Evolutionary conservation across 2,888 invertebrate genomes (phyloP), one percentile per base, ranked within the genome.

Genomic region (Linnaemya vulpina): DNA sequence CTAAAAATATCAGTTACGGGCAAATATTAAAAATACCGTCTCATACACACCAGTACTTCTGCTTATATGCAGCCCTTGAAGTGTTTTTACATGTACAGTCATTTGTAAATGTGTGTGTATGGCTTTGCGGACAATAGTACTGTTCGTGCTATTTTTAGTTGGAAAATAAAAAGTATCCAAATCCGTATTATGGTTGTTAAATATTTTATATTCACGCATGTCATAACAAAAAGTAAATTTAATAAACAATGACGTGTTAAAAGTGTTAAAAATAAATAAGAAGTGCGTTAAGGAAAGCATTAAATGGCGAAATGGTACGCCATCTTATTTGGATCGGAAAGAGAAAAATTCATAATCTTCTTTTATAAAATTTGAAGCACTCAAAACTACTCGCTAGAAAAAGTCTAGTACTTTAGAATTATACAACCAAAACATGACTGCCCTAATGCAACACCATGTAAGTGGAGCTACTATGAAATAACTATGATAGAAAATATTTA

Each of bases 401-500:
- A 22, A 51, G 17, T 17, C 51, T 3, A 51, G 9, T 1, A 30
- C 15, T 1, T 60, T 35, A 13, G 17, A 15, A 1, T 60, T 38
- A 2, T 35, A 10, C 35, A 0, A 25, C 38, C n/a, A 4, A 65
- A 49, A 11, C 8, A 7, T 13, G 4, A 11, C 1, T 3, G 0
- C 20, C 58, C 20, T 71, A 60, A 58, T 71, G 13, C 7, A 25
- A 43, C 43, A 17, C 38, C 17, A n/a, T 51, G 15, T 25, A 25
- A 53, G 20, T 46, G 35, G 1, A 38, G 46, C 63, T 81, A 46
- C 46, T 46, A 73, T 80, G 65, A 73, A 73, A 65, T 63, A 65
- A 49, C 40, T 75, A 62, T 70, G 63, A 76, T 74, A 60, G 79
- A 73, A 79, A 75, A 76, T 53, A 80, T 71, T 75, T 71, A 49